Base-by-base conservation (phyloP, 1,140 invertebrate genomes). In the Micrasema longulum region DNA sequence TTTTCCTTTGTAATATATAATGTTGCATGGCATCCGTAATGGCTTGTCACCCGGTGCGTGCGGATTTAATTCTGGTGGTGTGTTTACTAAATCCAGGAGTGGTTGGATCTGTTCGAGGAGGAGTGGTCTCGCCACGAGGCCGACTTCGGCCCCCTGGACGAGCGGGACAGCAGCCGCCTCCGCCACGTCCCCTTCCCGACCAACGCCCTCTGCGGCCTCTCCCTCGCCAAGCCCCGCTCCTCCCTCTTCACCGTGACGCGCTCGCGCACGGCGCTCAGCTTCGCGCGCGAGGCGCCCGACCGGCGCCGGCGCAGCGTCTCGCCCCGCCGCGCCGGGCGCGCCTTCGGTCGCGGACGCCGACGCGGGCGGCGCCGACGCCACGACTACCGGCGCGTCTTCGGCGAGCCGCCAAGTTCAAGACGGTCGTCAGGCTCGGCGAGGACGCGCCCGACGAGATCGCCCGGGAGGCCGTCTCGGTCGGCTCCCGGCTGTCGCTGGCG, bases 161-260 rank as follows among this genome's bases (percentile, higher is more conserved):
- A 87, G 66, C 77, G 79, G 1, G 86, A 88, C 68, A 72, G 82
- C 10, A 64, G 74, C 10, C 66, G 78, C 9, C 83, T 79, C 57
- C 77, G 81, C 45, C 83, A 84, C 68, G 84, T 72, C 11, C 83
- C 79, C 26, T 87, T 80, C 85, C 86, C 81, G 20, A 82, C 80
- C 75, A 87, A 83, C 77, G 86, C 76, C 0, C 79, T 86, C 0
- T 82, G 84, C 35, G 81, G 86, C 16, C 78, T 88, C 11, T 81
- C 80, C 70, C 81, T 80, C 45, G 83, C 86, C 55, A 82, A 84
- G 3, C 81, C 86, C 2, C 31, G 84, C 2, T 81, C 81, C 57
- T 85, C 86, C 0, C 82, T 88, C 70, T 85, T 88, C n/a, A 85
- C 83, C 23, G 76, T 88, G 45, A 83, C 85, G 0, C 80, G 87